These are phyloP conservation scores for Drosophila mimetica DNA, from an alignment of 2,888 invertebrate species.

Conservation along the genomic window DNA sequence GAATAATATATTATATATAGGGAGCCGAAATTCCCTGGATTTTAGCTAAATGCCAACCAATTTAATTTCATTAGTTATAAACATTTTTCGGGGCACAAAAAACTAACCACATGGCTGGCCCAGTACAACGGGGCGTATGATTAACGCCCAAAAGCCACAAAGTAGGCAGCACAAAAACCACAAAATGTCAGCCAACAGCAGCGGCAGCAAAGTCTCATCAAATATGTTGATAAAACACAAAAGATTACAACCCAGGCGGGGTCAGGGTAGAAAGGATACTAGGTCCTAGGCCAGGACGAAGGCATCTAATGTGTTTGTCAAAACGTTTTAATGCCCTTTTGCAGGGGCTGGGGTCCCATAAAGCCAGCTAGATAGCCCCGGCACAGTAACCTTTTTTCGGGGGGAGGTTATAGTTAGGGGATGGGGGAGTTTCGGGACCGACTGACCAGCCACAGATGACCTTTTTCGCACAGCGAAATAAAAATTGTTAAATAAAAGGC, in stretches of 20 bases:
- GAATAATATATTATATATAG: neutral
- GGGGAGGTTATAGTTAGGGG: neutral
- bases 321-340: constrained; percentile 69
- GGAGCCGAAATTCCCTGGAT: neutral
- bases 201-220: constrained; percentile 66
- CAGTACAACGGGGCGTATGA: constrained; percentile 57
- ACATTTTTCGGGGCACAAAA: constrained; percentile 27
- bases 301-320: constrained; percentile 74
- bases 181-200: constrained; percentile 41
- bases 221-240: constrained; percentile 78
- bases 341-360: constrained; percentile 54
- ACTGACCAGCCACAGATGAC: constrained; percentile 69
- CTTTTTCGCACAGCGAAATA: constrained; percentile 72
- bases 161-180: constrained; percentile 57
- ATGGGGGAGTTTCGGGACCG: constrained; percentile 8
- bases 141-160: constrained; percentile 69
- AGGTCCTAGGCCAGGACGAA: constrained; percentile 41
- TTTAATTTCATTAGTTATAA: constrained; percentile 29
- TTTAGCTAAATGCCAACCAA: constrained; percentile 4
- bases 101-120: constrained; percentile 43
- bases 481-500: constrained; percentile 76
- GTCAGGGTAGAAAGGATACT: constrained; percentile 32
- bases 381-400: constrained; percentile 35
- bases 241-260: constrained; percentile 57
- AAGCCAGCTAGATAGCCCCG: constrained; percentile 59